Conservation (phyloP, 1,140 invertebrate species). For the Panulirus ornatus region DNA sequence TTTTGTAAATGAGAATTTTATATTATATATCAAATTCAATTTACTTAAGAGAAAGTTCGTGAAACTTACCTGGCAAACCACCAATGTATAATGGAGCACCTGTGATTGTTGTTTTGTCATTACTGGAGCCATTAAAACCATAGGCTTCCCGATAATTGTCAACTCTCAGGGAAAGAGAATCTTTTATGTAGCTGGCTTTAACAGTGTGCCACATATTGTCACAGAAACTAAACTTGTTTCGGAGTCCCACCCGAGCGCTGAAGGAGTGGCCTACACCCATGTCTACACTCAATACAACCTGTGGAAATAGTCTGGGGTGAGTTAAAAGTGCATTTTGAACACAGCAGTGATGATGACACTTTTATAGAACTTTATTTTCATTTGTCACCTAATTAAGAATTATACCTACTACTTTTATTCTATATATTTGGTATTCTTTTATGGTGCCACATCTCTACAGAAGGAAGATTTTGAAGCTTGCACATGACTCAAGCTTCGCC, state of each 20-base stretch:
- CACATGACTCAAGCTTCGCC: too few species aligned
- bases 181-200: slow-evolving; percentile 85
- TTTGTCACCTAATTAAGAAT: too few species aligned
- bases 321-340: background rate
- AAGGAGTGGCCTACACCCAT: slow-evolving; percentile 83
- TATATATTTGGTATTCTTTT: too few species aligned
- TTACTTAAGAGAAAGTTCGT: background rate
- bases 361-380: too few species aligned
- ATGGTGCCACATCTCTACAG: too few species aligned
- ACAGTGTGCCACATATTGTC: slow-evolving; percentile 93
- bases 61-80: slow-evolving; percentile 86
- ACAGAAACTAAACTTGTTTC: slow-evolving; percentile 85
- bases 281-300: slow-evolving; percentile 85
- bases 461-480: too few species aligned
- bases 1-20: too few species aligned
- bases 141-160: slow-evolving; percentile 82
- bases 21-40: too few species aligned
- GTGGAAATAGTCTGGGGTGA: slow-evolving; percentile 66
- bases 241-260: slow-evolving; percentile 82
- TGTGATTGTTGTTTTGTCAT: slow-evolving; percentile 75
- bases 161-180: slow-evolving; percentile 82
- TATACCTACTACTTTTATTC: too few species aligned
- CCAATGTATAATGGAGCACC: slow-evolving; percentile 87
- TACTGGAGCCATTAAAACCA: slow-evolving; percentile 78
- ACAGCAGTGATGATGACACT: too few species aligned